phyloP scores from a whole-genome alignment of 2,113 vertebrate species.

The Epinephelus lanceolatus region DNA sequence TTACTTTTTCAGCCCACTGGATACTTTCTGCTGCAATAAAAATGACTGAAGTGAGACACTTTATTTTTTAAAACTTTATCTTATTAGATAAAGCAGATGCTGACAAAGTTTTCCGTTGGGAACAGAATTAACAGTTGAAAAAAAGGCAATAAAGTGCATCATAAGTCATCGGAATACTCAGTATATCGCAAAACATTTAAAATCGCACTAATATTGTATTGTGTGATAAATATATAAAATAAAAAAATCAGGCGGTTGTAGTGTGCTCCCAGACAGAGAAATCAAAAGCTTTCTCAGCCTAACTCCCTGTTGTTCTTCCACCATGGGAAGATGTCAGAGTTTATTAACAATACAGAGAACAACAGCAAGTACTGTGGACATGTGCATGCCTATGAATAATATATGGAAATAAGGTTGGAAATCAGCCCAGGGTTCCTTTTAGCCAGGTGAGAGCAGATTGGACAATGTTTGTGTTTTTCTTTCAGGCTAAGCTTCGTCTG shows the following conservation, averaged over 20 bases:
- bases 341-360: background rate
- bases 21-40: no score
- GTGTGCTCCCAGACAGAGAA: background rate
- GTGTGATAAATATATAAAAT: background rate
- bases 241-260: background rate
- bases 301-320: background rate
- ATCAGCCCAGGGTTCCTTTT: background rate
- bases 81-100: no score
- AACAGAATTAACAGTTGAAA: no score
- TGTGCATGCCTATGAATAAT: background rate
- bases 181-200: no score
- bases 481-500: slow-evolving; percentile 94
- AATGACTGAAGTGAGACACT: no score
- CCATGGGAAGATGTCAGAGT: background rate
- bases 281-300: background rate
- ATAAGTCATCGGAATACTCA: no score
- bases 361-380: background rate
- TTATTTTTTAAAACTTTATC: no score
- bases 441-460: background rate
- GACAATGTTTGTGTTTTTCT: slow-evolving; percentile 12
- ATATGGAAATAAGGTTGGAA: slow-evolving; percentile 8
- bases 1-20: no score
- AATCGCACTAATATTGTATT: no score
- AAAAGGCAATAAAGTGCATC: no score
- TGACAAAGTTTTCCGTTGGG: no score